A percentile compares a stretch with the other conserved stretches of the same genome.
These are phyloP conservation scores for Psococerastis gibbosa DNA, from an alignment of 2,888 invertebrate genomes.

Conservation along the genomic window DNA sequence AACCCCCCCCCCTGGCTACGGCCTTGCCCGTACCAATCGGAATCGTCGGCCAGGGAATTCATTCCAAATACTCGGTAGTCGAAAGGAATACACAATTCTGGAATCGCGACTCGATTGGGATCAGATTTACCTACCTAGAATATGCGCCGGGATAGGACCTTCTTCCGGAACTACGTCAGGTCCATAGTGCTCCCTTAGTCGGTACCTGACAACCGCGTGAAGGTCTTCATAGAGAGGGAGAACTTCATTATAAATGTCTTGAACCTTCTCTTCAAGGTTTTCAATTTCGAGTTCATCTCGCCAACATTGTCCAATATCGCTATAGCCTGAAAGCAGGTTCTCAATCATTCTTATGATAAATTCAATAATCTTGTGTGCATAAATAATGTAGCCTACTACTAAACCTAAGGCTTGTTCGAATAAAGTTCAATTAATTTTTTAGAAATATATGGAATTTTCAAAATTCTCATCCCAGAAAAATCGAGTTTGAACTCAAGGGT, in stretches of 20 bases:
- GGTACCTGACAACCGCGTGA: slow-evolving; percentile 32
- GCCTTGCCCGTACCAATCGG: too few relatives aligned
- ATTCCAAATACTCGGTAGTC: background rate
- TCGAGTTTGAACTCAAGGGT: too few relatives aligned
- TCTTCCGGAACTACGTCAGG: slow-evolving; percentile 22
- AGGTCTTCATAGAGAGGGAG: slow-evolving; percentile 29
- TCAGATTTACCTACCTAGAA: slow-evolving; percentile 21
- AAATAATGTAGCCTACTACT: too few relatives aligned
- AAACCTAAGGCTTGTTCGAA: too few relatives aligned
- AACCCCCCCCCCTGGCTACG: too few relatives aligned
- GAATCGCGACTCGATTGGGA: background rate
- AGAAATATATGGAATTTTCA: too few relatives aligned
- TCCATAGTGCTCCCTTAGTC: slow-evolving; percentile 28
- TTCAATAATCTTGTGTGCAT: too few relatives aligned
- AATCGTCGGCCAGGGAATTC: too few relatives aligned
- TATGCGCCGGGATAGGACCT: slow-evolving; percentile 28
- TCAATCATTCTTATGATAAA: too few relatives aligned
- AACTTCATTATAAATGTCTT: slow-evolving; percentile 21
- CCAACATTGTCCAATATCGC: slow-evolving; percentile 26
- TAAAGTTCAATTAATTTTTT: too few relatives aligned
- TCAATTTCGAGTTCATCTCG: slow-evolving; percentile 26
- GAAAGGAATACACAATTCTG: background rate
- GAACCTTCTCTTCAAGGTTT: slow-evolving; percentile 28
- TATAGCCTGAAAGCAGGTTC: slow-evolving; percentile 22
- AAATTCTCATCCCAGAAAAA: too few relatives aligned